phyloP scores from a whole-genome alignment of 2,113 vertebrate genomes.

The Nothocercus nigrocapillus region DNA sequence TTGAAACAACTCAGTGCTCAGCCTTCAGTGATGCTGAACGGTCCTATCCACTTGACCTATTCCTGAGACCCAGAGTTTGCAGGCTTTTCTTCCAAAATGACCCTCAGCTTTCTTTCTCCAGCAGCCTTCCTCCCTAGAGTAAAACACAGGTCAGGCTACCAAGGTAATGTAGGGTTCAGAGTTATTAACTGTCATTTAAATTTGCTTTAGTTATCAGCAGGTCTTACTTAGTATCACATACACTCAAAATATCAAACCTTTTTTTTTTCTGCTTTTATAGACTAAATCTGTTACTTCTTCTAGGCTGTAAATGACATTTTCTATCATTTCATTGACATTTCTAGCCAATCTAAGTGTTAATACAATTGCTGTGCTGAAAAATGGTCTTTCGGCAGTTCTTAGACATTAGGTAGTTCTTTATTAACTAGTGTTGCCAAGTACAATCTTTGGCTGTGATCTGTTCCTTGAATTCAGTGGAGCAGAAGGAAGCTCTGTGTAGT shows the following conservation, averaged over 20 bases:
- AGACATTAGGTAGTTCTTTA: slow-evolving; percentile 22
- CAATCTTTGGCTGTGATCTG: background rate
- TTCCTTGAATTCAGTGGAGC: background rate
- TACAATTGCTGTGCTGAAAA: slow-evolving; percentile 30
- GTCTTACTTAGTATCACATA: background rate
- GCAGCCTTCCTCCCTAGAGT: background rate
- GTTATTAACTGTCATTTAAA: background rate
- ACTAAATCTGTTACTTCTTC: background rate
- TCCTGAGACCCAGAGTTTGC: background rate
- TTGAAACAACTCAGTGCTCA: background rate
- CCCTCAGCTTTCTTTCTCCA: background rate
- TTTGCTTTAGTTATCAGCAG: background rate
- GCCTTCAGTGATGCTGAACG: background rate
- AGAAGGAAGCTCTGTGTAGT: background rate
- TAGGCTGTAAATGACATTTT: slow-evolving; percentile 19
- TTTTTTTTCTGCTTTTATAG: background rate
- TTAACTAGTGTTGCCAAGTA: slow-evolving; percentile 22
- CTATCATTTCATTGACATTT: slow-evolving; percentile 38
- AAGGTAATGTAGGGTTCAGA: background rate
- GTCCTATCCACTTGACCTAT: background rate
- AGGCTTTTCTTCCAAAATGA: background rate
- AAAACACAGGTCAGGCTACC: background rate
- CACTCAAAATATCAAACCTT: background rate
- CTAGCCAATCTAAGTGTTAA: slow-evolving; percentile 36
- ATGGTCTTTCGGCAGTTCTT: slow-evolving; percentile 15